Evolutionary conservation across 2,113 vertebrate genomes (phyloP).

Genomic region (Mionectes macconnelli): DNA sequence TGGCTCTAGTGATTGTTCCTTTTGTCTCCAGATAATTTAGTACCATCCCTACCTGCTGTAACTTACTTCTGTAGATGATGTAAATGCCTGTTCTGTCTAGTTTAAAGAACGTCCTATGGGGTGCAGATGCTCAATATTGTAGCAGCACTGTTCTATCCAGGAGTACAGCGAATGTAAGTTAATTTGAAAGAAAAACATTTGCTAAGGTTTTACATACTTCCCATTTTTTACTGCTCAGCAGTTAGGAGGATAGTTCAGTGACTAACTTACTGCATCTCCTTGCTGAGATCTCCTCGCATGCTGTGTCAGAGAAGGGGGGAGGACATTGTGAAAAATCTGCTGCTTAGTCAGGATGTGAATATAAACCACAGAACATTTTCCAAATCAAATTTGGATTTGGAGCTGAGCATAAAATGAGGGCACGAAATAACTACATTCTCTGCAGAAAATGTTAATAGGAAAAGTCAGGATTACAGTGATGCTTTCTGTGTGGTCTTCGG

Average conservation of each 20-base stretch:
- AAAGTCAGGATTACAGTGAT: not conserved
- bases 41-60: not conserved
- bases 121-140: not conserved
- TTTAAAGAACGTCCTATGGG: not conserved
- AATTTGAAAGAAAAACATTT: not conserved
- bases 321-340: not conserved
- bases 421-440: not conserved
- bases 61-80: not conserved
- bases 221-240: not conserved
- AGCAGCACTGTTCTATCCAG: not conserved
- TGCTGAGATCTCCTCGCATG: not conserved
- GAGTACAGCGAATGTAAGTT: not conserved
- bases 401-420: constrained; percentile 1
- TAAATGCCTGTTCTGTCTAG: not conserved
- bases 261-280: not conserved
- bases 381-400: constrained; percentile 2
- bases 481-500: not conserved
- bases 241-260: not conserved
- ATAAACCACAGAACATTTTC: not conserved
- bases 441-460: constrained; percentile 3
- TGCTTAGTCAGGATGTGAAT: not conserved
- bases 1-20: not conserved
- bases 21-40: not conserved
- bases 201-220: not conserved
- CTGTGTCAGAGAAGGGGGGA: not conserved